Evolutionary conservation across 2,113 vertebrate species (phyloP).

Genomic region (Murina feae): DNA sequence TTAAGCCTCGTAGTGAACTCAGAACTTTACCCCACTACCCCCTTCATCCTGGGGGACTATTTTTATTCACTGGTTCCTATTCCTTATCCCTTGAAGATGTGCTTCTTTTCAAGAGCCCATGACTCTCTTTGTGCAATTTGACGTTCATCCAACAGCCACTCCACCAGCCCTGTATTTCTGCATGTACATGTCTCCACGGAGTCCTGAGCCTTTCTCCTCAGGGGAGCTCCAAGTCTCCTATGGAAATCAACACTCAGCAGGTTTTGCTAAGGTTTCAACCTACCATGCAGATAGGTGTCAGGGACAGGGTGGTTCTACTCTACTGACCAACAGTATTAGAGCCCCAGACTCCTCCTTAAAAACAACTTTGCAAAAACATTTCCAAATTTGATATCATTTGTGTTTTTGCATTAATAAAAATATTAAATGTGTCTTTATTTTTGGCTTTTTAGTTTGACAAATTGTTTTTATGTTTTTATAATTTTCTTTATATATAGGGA

Average conservation of each 20-base stretch:
- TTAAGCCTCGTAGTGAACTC: not conserved
- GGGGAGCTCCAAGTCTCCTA: not conserved
- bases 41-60: not conserved
- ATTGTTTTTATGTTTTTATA: not conserved
- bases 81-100: not conserved
- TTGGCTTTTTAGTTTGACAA: not conserved
- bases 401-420: not conserved
- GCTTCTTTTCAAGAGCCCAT: not conserved
- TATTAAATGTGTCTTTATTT: not conserved
- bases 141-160: not conserved
- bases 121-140: not conserved
- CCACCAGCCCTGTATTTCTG: not conserved
- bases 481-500: not conserved
- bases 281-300: not conserved
- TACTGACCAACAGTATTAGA: not conserved
- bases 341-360: not conserved
- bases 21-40: not conserved
- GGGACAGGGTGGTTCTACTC: not conserved
- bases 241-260: slow-evolving; percentile 23
- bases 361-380: not conserved
- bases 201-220: not conserved
- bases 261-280: not conserved
- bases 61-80: not conserved
- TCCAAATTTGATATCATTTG: not conserved
- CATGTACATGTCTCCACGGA: not conserved